Percentiles rank a stretch among this genome's conserved stretches.
Evolutionary conservation across 2,113 vertebrate genomes (phyloP).

Genomic region (Spea multiplicata): DNA sequence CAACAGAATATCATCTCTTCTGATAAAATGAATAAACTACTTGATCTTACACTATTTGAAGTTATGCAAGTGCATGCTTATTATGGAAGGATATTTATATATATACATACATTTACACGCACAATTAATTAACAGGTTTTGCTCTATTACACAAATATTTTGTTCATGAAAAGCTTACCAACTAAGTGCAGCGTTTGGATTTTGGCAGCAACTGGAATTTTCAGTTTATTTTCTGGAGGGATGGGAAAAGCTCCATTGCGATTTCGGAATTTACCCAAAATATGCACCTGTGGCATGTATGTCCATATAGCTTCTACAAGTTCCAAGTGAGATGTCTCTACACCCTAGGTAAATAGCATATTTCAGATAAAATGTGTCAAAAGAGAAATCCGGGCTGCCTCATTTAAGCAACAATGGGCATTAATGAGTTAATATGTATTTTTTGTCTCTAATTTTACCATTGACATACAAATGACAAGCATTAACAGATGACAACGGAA

Average conservation of each 20-base stretch:
- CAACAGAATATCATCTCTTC: too few species aligned
- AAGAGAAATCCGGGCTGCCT: background rate
- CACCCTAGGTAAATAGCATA: slow-evolving; percentile 72
- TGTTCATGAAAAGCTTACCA: slow-evolving; percentile 67
- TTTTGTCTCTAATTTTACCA: background rate
- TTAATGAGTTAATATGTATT: background rate
- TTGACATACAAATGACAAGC: background rate
- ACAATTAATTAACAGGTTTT: too few species aligned
- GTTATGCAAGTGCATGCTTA: too few species aligned
- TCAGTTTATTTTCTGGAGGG: slow-evolving; percentile 96
- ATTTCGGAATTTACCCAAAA: slow-evolving; percentile 97
- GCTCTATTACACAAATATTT: too few species aligned
- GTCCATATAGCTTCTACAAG: slow-evolving; percentile 98
- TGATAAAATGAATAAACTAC: too few species aligned
- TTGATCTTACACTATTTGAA: too few species aligned
- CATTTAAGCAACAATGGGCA: too few species aligned
- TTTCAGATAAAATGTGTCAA: background rate
- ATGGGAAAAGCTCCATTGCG: slow-evolving; percentile 97
- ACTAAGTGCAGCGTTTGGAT: slow-evolving; percentile 98
- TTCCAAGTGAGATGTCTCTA: slow-evolving; percentile 96
- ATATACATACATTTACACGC: too few species aligned
- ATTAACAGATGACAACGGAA: slow-evolving; percentile 44
- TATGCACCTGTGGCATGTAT: slow-evolving; percentile 99
- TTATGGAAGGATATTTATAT: too few species aligned
- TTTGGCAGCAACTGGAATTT: slow-evolving; percentile 95